Evolutionary conservation across 2,888 invertebrate genomes (phyloP).

Genomic region (Cheilosia pagana): DNA sequence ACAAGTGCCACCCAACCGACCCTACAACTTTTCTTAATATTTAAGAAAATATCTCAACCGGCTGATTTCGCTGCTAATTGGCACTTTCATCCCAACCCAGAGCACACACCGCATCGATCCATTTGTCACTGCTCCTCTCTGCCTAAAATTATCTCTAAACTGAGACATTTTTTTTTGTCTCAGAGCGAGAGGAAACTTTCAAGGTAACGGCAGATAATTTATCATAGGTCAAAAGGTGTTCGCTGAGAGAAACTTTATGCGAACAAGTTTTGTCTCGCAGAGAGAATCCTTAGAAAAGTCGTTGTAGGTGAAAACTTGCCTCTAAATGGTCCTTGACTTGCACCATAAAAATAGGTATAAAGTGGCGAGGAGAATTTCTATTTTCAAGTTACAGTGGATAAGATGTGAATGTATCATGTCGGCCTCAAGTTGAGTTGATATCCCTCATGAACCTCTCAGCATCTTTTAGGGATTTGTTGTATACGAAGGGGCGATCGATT

Average conservation of each 20-base stretch:
- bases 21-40: no score
- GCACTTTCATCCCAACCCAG: slow-evolving; percentile 24
- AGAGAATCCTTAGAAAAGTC: slow-evolving; percentile 6
- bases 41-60: background rate
- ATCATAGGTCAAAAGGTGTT: slow-evolving; percentile 58
- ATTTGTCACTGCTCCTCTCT: slow-evolving; percentile 5
- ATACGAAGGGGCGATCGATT: slow-evolving; percentile 21
- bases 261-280: background rate
- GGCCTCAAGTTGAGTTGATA: slow-evolving; percentile 6
- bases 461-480: background rate
- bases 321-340: slow-evolving; percentile 43
- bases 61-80: slow-evolving; percentile 45
- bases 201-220: slow-evolving; percentile 56
- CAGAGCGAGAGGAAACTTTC: slow-evolving; percentile 29
- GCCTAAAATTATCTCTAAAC: slow-evolving; percentile 45
- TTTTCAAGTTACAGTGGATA: slow-evolving; percentile 6
- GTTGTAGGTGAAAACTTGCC: slow-evolving; percentile 28
- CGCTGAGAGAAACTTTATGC: slow-evolving; percentile 23
- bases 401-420: background rate
- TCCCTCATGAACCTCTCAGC: slow-evolving; percentile 9
- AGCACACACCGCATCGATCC: slow-evolving; percentile 23
- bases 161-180: slow-evolving; percentile 1
- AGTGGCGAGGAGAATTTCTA: slow-evolving; percentile 1
- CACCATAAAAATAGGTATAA: slow-evolving; percentile 21
- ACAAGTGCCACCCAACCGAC: background rate